A percentile compares a stretch with the other conserved stretches of the same genome.
Conservation (phyloP, 2,113 vertebrate genomes). For the Lophius piscatorius region DNA sequence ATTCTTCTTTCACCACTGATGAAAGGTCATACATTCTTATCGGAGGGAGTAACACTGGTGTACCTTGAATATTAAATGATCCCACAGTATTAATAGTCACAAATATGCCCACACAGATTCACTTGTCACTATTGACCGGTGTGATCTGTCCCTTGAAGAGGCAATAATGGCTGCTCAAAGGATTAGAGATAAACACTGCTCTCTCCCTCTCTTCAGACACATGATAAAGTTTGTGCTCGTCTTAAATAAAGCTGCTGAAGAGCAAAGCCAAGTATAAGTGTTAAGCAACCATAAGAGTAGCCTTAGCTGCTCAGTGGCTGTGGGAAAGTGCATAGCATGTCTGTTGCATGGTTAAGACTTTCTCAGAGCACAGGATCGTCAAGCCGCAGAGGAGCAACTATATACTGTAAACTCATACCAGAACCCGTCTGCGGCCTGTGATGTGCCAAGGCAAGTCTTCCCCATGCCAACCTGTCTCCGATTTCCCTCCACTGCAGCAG, state of each 20-base stretch:
- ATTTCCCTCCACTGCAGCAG: conserved; percentile 54
- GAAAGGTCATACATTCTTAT: no score
- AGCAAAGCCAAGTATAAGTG: conserved; percentile 44
- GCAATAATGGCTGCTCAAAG: conserved; percentile 14
- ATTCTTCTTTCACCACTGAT: no score
- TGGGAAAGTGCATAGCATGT: conserved; percentile 70
- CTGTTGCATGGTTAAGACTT: conserved; percentile 62
- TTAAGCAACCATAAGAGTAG: conserved; percentile 61
- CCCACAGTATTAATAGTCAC: not conserved
- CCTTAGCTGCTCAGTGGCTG: conserved; percentile 51
- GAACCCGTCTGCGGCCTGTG: conserved; percentile 66
- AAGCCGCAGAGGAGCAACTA: conserved; percentile 69
- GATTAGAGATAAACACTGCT: conserved; percentile 13
- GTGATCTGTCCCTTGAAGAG: not conserved
- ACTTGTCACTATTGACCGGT: not conserved
- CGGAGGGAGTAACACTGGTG: not conserved
- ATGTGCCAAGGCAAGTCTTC: conserved; percentile 59
- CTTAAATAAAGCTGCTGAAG: conserved; percentile 25
- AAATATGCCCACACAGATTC: not conserved
- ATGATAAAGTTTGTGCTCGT: conserved; percentile 9
- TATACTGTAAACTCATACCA: conserved; percentile 67
- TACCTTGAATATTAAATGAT: not conserved
- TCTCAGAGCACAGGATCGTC: conserved; percentile 61
- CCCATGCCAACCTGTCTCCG: conserved; percentile 63
- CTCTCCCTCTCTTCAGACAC: not conserved